A percentile compares a stretch with the other conserved stretches of the same genome.
These are phyloP conservation scores for Hypanus sabinus DNA, from an alignment of 2,113 vertebrate species.

Conservation along the genomic window DNA sequence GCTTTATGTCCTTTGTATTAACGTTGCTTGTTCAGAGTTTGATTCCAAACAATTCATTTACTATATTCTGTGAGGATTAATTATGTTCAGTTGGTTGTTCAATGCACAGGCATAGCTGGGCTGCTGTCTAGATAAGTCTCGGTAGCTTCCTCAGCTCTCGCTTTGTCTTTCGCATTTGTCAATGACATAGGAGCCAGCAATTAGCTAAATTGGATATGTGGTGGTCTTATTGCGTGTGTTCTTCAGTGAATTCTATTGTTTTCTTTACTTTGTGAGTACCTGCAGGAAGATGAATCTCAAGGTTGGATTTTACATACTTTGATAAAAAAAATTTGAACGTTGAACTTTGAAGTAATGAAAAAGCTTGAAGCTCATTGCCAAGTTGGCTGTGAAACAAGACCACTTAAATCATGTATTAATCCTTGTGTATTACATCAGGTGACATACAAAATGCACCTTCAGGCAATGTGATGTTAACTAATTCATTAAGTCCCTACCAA, in stretches of 20 bases:
- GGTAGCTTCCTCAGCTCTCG: neutral
- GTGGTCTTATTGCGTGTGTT: too few species aligned
- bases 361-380: neutral
- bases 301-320: too few species aligned
- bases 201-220: neutral
- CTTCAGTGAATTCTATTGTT: too few species aligned
- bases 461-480: neutral
- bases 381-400: neutral
- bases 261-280: too few species aligned
- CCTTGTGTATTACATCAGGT: neutral
- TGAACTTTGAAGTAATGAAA: neutral
- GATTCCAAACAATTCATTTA: neutral
- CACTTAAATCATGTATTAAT: neutral
- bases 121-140: neutral
- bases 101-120: neutral
- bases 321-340: too few species aligned
- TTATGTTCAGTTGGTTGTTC: neutral
- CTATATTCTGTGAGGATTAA: neutral
- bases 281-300: too few species aligned
- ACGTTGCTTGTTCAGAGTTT: neutral
- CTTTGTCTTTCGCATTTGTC: neutral
- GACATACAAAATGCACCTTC: neutral
- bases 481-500: neutral
- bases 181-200: neutral
- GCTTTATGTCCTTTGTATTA: neutral